Conservation (phyloP, 2,888 invertebrate species). For the Drosophila acutilabella region DNA sequence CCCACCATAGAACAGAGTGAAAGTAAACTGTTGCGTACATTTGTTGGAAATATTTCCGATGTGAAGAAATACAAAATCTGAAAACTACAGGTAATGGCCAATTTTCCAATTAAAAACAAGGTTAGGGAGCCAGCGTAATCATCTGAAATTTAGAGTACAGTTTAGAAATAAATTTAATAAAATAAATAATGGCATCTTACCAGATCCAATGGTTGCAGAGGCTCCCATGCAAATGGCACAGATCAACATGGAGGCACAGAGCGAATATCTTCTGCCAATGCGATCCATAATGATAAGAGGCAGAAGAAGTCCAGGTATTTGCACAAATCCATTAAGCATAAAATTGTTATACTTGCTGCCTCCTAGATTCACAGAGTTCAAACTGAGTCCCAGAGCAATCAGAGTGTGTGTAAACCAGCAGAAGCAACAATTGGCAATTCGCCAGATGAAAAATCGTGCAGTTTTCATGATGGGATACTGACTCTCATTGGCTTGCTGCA, state of each 20-base stretch:
- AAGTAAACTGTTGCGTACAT: conserved; percentile 88
- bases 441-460: conserved; percentile 67
- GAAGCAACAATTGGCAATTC: conserved; percentile 88
- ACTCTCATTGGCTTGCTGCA: conserved; percentile 68
- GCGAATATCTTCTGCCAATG: conserved; percentile 88
- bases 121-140: conserved; percentile 86
- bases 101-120: conserved; percentile 88
- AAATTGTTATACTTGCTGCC: conserved; percentile 92
- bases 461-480: conserved; percentile 75
- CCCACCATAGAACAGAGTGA: conserved; percentile 90
- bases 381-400: conserved; percentile 92
- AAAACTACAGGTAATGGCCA: conserved; percentile 89
- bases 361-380: conserved; percentile 90
- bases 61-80: conserved; percentile 89
- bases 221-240: conserved; percentile 86
- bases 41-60: conserved; percentile 90
- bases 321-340: conserved; percentile 86
- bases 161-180: not conserved
- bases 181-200: conserved; percentile 46
- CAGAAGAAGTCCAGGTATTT: conserved; percentile 90
- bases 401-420: conserved; percentile 93
- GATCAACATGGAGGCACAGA: conserved; percentile 87
- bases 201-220: conserved; percentile 74
- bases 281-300: conserved; percentile 88
- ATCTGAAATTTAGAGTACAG: conserved; percentile 43